A percentile compares a stretch with the other conserved stretches of the same genome.
These are phyloP conservation scores for Typhlichthys eigenmanni DNA, from an alignment of 2,797 vertebrate species.

Conservation along the genomic window DNA sequence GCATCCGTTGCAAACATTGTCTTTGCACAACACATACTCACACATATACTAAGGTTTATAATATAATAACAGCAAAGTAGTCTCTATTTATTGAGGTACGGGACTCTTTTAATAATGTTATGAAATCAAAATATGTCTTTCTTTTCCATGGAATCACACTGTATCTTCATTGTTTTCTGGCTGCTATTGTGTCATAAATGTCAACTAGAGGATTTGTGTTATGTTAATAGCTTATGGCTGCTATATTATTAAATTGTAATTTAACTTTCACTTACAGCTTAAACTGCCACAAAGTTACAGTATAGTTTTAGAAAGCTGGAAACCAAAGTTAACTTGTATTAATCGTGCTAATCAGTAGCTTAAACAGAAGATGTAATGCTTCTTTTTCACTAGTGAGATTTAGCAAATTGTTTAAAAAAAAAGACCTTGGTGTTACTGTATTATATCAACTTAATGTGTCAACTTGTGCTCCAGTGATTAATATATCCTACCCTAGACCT, in stretches of 20 bases:
- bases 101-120: slow-evolving; percentile 57
- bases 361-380: slow-evolving; percentile 29
- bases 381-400: slow-evolving; percentile 37
- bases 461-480: slow-evolving; percentile 49
- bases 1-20: slow-evolving; percentile 56
- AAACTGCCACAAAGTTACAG: slow-evolving; percentile 75
- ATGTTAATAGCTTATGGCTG: slow-evolving; percentile 72
- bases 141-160: slow-evolving; percentile 68
- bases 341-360: slow-evolving; percentile 57
- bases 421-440: slow-evolving; percentile 51
- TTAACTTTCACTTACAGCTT: slow-evolving; percentile 68
- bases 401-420: slow-evolving; percentile 34
- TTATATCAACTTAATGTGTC: slow-evolving; percentile 56
- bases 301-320: slow-evolving; percentile 72
- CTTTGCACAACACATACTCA: slow-evolving; percentile 35
- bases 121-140: slow-evolving; percentile 19
- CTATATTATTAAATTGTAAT: slow-evolving; percentile 58
- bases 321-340: slow-evolving; percentile 76
- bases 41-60: slow-evolving; percentile 59
- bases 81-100: slow-evolving; percentile 74
- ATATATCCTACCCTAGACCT: slow-evolving; percentile 54
- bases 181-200: slow-evolving; percentile 69
- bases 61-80: slow-evolving; percentile 51
- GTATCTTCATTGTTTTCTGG: slow-evolving; percentile 68
- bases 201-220: slow-evolving; percentile 50